Evolutionary conservation across 2,888 invertebrate genomes (phyloP).

Genomic region (Pycnomerus fuliginosus): DNA sequence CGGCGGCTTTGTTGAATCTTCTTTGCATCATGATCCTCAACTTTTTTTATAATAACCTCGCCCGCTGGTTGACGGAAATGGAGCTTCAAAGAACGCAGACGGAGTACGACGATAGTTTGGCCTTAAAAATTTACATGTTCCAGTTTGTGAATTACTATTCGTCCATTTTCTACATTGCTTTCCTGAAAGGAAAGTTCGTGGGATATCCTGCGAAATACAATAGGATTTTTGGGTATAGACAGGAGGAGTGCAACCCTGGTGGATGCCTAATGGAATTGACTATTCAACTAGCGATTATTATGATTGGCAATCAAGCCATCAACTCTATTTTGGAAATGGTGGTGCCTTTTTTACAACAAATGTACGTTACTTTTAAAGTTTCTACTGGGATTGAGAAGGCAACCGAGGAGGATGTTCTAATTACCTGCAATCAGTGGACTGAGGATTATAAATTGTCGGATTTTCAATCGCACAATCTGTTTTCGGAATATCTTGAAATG

Average conservation of each 20-base stretch:
- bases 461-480: constrained; percentile 67
- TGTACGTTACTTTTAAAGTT: constrained; percentile 55
- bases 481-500: constrained; percentile 85
- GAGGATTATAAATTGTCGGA: constrained; percentile 70
- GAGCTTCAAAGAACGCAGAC: constrained; percentile 78
- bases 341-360: constrained; percentile 62
- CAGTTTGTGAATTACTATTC: constrained; percentile 90
- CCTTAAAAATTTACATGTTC: constrained; percentile 82
- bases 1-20: constrained; percentile 77
- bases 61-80: constrained; percentile 69
- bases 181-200: constrained; percentile 74
- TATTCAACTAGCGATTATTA: constrained; percentile 81
- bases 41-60: constrained; percentile 64
- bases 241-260: constrained; percentile 81
- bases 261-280: constrained; percentile 85
- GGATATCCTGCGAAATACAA: constrained; percentile 78
- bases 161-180: constrained; percentile 83
- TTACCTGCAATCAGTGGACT: constrained; percentile 69
- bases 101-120: constrained; percentile 83
- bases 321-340: constrained; percentile 76
- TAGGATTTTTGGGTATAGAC: constrained; percentile 66
- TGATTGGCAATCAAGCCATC: constrained; percentile 83
- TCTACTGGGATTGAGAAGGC: constrained; percentile 54
- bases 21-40: constrained; percentile 75
- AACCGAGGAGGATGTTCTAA: constrained; percentile 45